These are phyloP conservation scores for Cyphomyrmex costatus DNA, from an alignment of 1,140 invertebrate genomes.

Conservation along the genomic window DNA sequence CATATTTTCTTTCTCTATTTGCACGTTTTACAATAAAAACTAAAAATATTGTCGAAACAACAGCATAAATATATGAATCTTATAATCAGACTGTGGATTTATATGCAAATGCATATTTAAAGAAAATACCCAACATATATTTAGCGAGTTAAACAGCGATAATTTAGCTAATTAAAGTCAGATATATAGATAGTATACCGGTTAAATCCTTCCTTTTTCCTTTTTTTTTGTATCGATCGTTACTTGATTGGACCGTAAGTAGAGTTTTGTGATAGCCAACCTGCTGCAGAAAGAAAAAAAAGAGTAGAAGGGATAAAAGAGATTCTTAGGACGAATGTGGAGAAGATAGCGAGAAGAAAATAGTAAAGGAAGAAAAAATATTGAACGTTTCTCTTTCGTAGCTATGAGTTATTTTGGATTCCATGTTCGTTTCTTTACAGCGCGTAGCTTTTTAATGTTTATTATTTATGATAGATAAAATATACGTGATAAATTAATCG, in stretches of 20 bases:
- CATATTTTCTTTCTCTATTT: not conserved
- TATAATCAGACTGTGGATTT: not conserved
- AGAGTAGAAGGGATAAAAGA: slow-evolving; percentile 58
- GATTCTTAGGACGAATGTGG: slow-evolving; percentile 67
- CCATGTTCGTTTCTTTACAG: slow-evolving; percentile 29
- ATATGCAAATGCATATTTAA: not conserved
- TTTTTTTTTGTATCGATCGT: slow-evolving; percentile 13
- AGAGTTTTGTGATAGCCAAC: slow-evolving; percentile 55
- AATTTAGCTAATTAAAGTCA: slow-evolving; percentile 7
- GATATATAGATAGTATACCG: not conserved
- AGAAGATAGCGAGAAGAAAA: slow-evolving; percentile 17
- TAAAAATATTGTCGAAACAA: slow-evolving; percentile 1
- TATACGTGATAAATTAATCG: not conserved
- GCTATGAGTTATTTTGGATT: slow-evolving; percentile 33
- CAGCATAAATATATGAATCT: not conserved
- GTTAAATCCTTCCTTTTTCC: not conserved
- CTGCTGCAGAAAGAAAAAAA: slow-evolving; percentile 21
- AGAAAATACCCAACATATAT: not conserved
- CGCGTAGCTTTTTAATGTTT: not conserved
- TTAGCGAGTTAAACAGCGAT: not conserved
- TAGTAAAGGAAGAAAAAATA: slow-evolving; percentile 33
- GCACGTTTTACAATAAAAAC: too few relatives aligned
- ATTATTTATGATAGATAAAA: too few relatives aligned
- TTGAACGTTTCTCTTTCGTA: slow-evolving; percentile 65
- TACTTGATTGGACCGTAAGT: slow-evolving; percentile 54